A percentile compares a stretch with the other conserved stretches of the same genome.
Evolutionary conservation across 2,113 vertebrate species (phyloP).

Genomic region (Miniopterus natalensis): DNA sequence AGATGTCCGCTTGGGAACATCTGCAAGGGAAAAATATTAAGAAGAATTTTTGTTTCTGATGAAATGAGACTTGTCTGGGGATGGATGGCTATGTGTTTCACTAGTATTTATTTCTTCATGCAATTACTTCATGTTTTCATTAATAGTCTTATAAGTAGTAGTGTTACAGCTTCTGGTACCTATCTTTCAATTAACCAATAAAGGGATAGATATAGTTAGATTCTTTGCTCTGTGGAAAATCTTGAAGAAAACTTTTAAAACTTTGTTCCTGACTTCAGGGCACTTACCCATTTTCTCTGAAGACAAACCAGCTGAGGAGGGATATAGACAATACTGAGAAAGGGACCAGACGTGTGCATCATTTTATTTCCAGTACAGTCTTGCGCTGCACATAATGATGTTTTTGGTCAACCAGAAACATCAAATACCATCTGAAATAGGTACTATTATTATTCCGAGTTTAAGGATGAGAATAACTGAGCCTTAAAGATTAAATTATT

Average conservation of each 20-base stretch:
- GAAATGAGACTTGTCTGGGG: neutral
- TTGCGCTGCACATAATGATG: neutral
- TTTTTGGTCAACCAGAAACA: neutral
- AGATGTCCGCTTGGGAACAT: neutral
- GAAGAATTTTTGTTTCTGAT: neutral
- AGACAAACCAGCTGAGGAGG: neutral
- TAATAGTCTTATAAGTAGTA: neutral
- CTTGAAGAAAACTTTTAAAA: neutral
- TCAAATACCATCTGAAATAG: neutral
- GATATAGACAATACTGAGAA: neutral
- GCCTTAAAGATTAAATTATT: neutral
- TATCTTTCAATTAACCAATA: neutral
- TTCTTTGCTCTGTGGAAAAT: neutral
- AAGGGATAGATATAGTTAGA: neutral
- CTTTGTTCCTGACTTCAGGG: neutral
- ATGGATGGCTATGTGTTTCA: neutral
- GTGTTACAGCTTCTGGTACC: no score
- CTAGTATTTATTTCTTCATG: neutral
- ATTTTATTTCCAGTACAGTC: neutral
- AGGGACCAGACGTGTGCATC: neutral
- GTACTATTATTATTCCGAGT: neutral
- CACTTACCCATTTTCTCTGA: neutral
- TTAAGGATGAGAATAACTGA: neutral
- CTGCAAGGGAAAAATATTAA: neutral
- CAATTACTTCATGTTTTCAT: neutral